Conservation (phyloP, 2,113 vertebrate genomes). For the Asarcornis scutulata region DNA sequence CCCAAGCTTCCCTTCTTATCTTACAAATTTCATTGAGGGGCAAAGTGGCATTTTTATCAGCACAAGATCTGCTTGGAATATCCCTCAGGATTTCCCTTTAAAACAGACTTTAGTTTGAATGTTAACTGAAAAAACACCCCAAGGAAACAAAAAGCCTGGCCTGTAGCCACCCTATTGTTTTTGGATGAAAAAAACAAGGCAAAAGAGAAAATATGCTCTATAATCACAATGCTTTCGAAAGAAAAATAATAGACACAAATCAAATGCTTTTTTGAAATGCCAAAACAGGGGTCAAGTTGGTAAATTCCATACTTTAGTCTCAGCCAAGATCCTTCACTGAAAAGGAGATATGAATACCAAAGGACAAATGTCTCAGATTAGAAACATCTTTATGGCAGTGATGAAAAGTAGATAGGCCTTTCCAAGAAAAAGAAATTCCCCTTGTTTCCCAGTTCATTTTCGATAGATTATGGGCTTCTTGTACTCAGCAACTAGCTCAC, state of each 20-base stretch:
- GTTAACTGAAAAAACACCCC: background rate
- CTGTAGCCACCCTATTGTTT: slow-evolving; percentile 33
- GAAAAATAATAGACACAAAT: background rate
- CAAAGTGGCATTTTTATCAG: background rate
- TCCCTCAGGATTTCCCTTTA: background rate
- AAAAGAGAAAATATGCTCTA: background rate
- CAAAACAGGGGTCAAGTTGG: background rate
- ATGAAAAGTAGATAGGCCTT: background rate
- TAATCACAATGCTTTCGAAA: background rate
- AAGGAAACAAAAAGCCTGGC: slow-evolving; percentile 5
- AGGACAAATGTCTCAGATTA: background rate
- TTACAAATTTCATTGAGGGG: background rate
- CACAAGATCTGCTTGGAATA: background rate
- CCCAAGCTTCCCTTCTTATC: background rate
- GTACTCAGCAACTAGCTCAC: background rate
- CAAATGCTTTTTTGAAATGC: background rate
- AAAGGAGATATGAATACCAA: background rate
- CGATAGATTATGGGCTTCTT: background rate
- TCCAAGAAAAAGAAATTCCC: slow-evolving; percentile 1
- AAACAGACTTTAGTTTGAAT: background rate
- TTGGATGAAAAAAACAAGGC: background rate
- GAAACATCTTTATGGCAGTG: background rate
- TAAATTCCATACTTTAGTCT: slow-evolving; percentile 1
- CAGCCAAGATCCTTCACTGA: background rate
- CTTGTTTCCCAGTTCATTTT: background rate